Evolutionary conservation across 2,888 invertebrate genomes (phyloP).

Genomic region (Dexiosoma caninum): DNA sequence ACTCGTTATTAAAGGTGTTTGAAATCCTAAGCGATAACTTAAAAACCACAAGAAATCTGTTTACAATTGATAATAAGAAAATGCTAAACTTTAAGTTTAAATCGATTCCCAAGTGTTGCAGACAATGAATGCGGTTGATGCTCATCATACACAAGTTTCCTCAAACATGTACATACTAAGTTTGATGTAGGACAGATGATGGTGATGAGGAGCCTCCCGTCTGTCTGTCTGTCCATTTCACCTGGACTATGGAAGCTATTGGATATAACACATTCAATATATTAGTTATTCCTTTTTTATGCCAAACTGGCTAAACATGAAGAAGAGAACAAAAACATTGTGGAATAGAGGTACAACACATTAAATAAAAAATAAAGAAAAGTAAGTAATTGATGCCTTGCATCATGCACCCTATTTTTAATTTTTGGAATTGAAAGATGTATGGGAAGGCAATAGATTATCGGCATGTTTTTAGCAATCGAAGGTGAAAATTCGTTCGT

Average conservation of each 20-base stretch:
- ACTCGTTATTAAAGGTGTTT: constrained; percentile 21
- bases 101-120: constrained; percentile 59
- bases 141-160: not conserved
- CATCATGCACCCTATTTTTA: not conserved
- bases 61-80: constrained; percentile 49
- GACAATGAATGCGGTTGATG: constrained; percentile 37
- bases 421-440: too few relatives aligned
- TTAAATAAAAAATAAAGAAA: not conserved
- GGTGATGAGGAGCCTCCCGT: constrained; percentile 28
- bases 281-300: constrained; percentile 35
- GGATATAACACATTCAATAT: constrained; percentile 22
- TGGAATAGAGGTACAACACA: not conserved
- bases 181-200: constrained; percentile 26
- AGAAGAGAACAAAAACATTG: constrained; percentile 17
- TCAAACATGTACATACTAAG: not conserved
- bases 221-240: not conserved
- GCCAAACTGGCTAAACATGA: not conserved
- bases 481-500: too few relatives aligned
- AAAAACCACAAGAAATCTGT: constrained; percentile 8
- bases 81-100: constrained; percentile 21
- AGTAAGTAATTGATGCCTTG: not conserved
- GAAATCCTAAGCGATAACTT: constrained; percentile 12
- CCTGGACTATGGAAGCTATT: not conserved
- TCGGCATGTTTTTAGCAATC: too few relatives aligned
- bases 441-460: too few relatives aligned